phyloP scores from a whole-genome alignment of 2,797 vertebrate genomes.

The Helostoma temminkii region DNA sequence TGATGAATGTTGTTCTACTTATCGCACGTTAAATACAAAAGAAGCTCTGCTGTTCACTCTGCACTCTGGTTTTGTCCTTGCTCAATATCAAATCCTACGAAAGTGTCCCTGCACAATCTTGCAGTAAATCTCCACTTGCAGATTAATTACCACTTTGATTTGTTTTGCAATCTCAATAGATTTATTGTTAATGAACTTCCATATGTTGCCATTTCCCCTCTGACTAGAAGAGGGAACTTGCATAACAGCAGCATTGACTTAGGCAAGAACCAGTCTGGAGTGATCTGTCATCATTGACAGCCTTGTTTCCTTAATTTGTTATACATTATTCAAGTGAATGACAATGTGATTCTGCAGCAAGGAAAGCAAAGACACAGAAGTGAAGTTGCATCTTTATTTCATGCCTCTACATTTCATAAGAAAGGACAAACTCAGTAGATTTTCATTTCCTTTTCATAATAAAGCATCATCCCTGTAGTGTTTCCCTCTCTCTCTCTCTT shows the following conservation, averaged over 20 bases:
- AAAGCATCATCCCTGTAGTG: constrained; percentile 75
- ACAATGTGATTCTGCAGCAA: constrained; percentile 26
- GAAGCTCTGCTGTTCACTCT: background rate
- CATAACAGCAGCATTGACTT: constrained; percentile 25
- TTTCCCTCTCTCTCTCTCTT: constrained; percentile 62
- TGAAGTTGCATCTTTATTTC: constrained; percentile 86
- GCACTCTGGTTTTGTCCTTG: constrained; percentile 10
- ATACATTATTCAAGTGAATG: constrained; percentile 11
- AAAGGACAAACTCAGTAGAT: constrained; percentile 78
- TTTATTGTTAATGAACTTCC: constrained; percentile 56
- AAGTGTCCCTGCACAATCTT: constrained; percentile 22
- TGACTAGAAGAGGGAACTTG: constrained; percentile 29
- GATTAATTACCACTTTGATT: constrained; percentile 44
- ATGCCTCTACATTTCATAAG: constrained; percentile 84
- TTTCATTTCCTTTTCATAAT: constrained; percentile 77
- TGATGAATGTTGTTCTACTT: background rate
- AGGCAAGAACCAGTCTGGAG: background rate
- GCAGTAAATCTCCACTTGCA: constrained; percentile 14
- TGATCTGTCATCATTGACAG: constrained; percentile 3
- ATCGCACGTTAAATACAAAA: too few species aligned
- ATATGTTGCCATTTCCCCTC: constrained; percentile 31
- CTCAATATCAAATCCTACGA: background rate
- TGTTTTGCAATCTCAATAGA: constrained; percentile 33
- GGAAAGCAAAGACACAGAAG: constrained; percentile 42
- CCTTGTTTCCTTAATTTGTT: constrained; percentile 10